Evolutionary conservation across 1,140 invertebrate species (phyloP).

Genomic region (Danaus melanippus): DNA sequence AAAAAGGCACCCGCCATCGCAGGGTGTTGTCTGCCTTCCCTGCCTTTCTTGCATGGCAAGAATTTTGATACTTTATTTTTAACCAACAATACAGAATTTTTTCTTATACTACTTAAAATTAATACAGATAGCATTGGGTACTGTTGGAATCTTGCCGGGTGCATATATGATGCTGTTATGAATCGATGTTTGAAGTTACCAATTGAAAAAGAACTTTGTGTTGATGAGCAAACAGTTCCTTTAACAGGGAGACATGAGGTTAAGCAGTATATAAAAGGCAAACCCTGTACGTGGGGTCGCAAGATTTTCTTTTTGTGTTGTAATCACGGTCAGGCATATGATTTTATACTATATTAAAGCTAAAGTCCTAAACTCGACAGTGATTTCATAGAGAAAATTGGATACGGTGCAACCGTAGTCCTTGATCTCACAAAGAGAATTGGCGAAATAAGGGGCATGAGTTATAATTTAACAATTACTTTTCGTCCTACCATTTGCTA

Average conservation of each 20-base stretch:
- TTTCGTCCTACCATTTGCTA: constrained; percentile 47
- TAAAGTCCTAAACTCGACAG: constrained; percentile 29
- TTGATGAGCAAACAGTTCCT: constrained; percentile 36
- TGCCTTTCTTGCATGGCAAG: too few relatives aligned
- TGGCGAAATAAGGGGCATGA: constrained; percentile 27
- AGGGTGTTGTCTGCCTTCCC: too few relatives aligned
- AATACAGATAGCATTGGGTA: too few relatives aligned
- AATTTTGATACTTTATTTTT: too few relatives aligned
- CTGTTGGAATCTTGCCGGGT: too few relatives aligned
- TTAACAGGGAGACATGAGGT: constrained; percentile 30
- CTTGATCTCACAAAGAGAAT: constrained; percentile 37
- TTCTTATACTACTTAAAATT: too few relatives aligned
- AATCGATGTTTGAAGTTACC: constrained; percentile 28
- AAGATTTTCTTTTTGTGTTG: constrained; percentile 28
- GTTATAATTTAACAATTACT: constrained; percentile 39
- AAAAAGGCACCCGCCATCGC: too few relatives aligned
- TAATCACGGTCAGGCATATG: constrained; percentile 21
- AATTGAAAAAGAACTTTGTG: constrained; percentile 28
- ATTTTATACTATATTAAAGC: constrained; percentile 22
- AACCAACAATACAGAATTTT: too few relatives aligned
- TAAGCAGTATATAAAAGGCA: constrained; percentile 27
- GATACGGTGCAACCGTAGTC: constrained; percentile 28
- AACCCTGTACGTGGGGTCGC: constrained; percentile 25
- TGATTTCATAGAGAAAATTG: constrained; percentile 30
- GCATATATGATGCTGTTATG: constrained; percentile 32